A percentile compares a stretch with the other conserved stretches of the same genome.
Conservation (phyloP, 2,113 vertebrate species). For the Nesogale talazaci region DNA sequence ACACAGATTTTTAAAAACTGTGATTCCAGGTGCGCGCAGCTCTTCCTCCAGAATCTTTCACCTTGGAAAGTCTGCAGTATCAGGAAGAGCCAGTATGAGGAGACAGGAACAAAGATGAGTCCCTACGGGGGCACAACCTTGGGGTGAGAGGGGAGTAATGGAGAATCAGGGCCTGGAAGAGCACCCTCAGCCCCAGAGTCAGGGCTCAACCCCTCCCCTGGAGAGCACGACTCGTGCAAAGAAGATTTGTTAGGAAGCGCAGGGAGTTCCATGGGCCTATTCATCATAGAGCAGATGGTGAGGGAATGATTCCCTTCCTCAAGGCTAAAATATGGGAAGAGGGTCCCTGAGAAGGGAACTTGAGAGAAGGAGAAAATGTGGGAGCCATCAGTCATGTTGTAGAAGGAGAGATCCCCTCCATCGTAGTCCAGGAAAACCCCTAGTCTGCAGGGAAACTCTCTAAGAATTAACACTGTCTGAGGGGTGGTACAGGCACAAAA, state of each 20-base stretch:
- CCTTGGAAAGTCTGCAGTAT: background rate
- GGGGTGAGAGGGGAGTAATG: accelerated
- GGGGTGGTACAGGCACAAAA: slow-evolving; percentile 71
- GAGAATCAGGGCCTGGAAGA: accelerated
- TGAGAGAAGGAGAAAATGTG: slow-evolving; percentile 86
- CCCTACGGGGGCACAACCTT: background rate
- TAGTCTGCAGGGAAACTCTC: slow-evolving; percentile 73
- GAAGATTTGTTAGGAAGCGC: background rate
- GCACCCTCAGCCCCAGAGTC: background rate
- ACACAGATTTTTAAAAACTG: background rate
- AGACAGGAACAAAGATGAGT: background rate
- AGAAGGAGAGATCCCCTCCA: slow-evolving; percentile 85
- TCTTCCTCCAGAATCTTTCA: background rate
- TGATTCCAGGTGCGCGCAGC: accelerated
- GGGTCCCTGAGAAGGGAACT: slow-evolving; percentile 81
- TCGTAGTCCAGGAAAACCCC: slow-evolving; percentile 86
- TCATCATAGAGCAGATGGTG: background rate
- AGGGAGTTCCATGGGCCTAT: background rate
- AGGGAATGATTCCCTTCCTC: accelerated
- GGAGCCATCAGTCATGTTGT: slow-evolving; percentile 83
- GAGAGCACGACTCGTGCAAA: background rate
- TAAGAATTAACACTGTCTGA: too few relatives aligned
- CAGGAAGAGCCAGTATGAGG: background rate
- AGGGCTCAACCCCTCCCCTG: background rate
- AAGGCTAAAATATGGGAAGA: slow-evolving; percentile 86